Evolutionary conservation across 2,113 vertebrate species (phyloP).

Genomic region (Sus scrofa): DNA sequence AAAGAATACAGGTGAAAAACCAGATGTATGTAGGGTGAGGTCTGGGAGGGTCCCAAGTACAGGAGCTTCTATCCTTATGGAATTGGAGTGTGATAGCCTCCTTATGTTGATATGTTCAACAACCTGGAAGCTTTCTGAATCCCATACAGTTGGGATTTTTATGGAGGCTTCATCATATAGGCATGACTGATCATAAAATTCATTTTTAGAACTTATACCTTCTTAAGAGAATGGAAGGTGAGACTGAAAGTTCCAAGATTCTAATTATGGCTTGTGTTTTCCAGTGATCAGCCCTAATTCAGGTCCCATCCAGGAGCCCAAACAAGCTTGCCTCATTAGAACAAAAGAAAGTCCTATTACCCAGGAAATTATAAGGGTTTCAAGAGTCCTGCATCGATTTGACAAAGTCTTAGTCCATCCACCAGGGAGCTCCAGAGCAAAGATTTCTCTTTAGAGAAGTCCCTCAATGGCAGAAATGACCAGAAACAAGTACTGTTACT

Average conservation of each 20-base stretch:
- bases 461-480: background rate
- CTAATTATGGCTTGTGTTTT: background rate
- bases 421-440: background rate
- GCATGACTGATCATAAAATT: background rate
- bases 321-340: background rate
- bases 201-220: background rate
- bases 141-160: background rate
- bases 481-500: rapidly evolving
- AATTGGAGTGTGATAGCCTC: background rate
- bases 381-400: no score
- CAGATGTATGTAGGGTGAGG: background rate
- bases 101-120: background rate
- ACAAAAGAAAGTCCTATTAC: background rate
- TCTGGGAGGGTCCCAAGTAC: background rate
- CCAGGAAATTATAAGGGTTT: background rate
- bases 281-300: background rate
- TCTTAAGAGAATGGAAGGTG: background rate
- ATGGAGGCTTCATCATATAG: background rate
- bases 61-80: background rate
- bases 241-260: background rate
- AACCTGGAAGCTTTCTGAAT: background rate
- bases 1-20: background rate
- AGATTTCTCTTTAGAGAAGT: background rate
- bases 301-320: background rate
- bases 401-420: background rate